Conservation (phyloP, 1,140 invertebrate species). For the Brachionus asplanchnoidis region DNA sequence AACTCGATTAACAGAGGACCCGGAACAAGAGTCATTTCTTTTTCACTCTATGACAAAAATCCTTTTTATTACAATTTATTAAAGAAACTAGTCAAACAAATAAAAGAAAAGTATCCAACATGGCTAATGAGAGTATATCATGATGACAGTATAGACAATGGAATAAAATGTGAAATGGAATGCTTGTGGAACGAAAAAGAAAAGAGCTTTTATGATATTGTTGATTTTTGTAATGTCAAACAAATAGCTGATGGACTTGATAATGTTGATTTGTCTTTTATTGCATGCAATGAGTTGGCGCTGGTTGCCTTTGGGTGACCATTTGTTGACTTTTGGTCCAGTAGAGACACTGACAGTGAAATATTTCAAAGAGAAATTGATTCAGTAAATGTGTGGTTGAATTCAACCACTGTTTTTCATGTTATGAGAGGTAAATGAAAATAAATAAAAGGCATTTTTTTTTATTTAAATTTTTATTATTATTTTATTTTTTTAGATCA, state of each 20-base stretch:
- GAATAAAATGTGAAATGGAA: conserved; percentile 8
- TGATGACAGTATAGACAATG: neutral
- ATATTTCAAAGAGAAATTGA: conserved; percentile 34
- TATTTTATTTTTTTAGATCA: neutral
- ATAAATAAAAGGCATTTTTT: neutral
- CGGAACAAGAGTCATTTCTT: neutral
- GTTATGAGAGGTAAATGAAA: neutral
- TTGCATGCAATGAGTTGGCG: conserved; percentile 35
- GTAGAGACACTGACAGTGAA: neutral
- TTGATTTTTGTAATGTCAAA: conserved; percentile 40
- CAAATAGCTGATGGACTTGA: neutral
- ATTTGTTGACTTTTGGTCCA: conserved; percentile 8
- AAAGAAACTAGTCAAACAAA: neutral
- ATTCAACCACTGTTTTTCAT: conserved; percentile 21
- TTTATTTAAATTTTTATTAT: neutral
- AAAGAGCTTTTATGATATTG: neutral
- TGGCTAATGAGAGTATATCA: conserved; percentile 32
- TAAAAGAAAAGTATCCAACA: conserved; percentile 16
- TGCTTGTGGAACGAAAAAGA: neutral
- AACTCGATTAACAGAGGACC: conserved; percentile 19
- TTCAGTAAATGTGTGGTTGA: conserved; percentile 2
- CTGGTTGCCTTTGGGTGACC: conserved; percentile 12
- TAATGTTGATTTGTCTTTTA: neutral
- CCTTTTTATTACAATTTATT: neutral
- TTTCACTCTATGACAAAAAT: conserved; percentile 8